Evolutionary conservation across 2,888 invertebrate species (phyloP), one percentile per base, ranked within the genome.

Genomic region (Cabera pusaria): DNA sequence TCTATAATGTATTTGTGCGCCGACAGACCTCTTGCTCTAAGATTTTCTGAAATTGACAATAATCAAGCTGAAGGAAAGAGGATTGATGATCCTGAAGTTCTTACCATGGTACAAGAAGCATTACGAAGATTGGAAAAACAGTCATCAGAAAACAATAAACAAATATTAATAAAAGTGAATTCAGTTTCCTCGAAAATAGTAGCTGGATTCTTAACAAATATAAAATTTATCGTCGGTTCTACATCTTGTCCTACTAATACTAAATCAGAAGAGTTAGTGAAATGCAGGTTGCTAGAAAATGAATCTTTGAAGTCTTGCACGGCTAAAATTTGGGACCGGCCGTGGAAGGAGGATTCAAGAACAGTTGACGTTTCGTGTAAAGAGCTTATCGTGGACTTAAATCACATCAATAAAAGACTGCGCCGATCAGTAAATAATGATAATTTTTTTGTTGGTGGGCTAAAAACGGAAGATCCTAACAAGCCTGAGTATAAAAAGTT

Each of bases 161-260:
- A 73, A 45, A 72, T 72, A 49, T 48, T 90, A 7, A 60, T 82
- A 0, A 62, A 80, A 33, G 62, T 92, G 3, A 69, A 73, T 29
- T 78, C 84, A 1, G 89, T 90, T 5, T 69, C 82, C 0, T 67
- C 68, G 9, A 88, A 92, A 71, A 64, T 91, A 5, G 90, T 92
- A 2, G 73, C 90, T 26, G 93, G 93, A 7, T 55, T 72, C 12
- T 58, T 90, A 29, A 92, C 91, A 12, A 90, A 86, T 59, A 90
- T 94, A 23, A 87, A 90, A 49, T 90, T 91, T 28, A 80, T 90
- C 50, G 72, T 93, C 5, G 91, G 91, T 6, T 82, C 87, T 21
- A 91, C 91, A 1, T 79, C 82, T 36, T 92, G 93, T 51, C 59
- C 70, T 4, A 90, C 85, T 52, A 66, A 69, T 49, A 59, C 56